Conservation (phyloP, 2,113 vertebrate species). For the Erythrolamprus reginae region DNA sequence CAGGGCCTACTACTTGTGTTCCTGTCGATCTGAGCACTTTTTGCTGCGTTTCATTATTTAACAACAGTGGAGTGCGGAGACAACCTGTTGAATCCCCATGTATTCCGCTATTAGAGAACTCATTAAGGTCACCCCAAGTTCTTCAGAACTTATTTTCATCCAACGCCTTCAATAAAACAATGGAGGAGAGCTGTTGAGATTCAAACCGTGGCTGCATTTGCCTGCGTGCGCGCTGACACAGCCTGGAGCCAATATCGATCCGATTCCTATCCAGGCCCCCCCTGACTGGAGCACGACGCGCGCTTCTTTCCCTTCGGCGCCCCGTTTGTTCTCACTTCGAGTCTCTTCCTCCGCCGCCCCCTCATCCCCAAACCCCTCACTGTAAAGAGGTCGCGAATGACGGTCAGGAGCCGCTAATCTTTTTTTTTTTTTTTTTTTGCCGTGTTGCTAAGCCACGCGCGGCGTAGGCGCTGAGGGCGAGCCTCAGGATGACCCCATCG, state of each 20-base stretch:
- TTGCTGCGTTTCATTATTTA: not conserved
- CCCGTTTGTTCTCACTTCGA: not conserved
- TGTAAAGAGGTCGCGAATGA: not conserved
- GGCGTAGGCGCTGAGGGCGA: not conserved
- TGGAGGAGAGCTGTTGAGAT: not conserved
- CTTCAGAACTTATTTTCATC: not conserved
- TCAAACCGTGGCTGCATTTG: not conserved
- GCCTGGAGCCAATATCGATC: not conserved
- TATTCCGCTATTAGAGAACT: not conserved
- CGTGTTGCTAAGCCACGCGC: not conserved
- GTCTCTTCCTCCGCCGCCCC: rapidly evolving
- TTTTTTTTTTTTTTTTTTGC: no score
- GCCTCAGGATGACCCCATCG: not conserved
- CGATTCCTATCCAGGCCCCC: not conserved
- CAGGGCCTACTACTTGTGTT: not conserved
- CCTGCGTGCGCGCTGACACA: not conserved
- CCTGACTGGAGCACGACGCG: not conserved
- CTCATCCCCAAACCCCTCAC: not conserved
- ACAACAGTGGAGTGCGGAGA: not conserved
- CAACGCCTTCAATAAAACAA: not conserved
- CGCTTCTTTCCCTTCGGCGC: not conserved
- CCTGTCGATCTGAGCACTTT: not conserved
- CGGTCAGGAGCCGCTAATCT: not conserved
- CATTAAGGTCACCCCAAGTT: not conserved
- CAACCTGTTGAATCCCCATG: not conserved